Evolutionary conservation across 30 jellyfish, hydroid and myxozoan species (phyloP), one percentile per base, ranked within the genome.

Genomic region (Aurelia coerulea): DNA sequence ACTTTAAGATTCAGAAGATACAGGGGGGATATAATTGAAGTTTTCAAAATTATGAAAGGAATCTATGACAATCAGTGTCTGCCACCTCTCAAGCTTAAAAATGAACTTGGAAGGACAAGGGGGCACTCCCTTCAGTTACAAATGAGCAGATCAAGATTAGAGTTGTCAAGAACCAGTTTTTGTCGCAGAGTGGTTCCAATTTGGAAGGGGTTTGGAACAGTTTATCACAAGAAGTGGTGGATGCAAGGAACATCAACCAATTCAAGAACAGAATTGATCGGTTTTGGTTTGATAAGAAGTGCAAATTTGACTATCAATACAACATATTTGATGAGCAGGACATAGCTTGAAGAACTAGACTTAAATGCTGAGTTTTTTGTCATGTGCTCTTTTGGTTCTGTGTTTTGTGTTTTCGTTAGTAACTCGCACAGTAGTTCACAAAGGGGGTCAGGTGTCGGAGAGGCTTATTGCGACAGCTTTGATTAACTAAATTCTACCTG

Each of bases 11-110:
- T 19, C 76, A 50, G 91, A 39, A 62, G 83, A 63, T 32, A 52
- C 12, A 62, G 90, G 51, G 77, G 85, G 11, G 90, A 86, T 59
- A 64, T 78, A 83, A 80, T 88, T 41, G 90, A 68, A 58, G 51
- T 52, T n/a, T 88, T 4, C 46, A 88, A 88, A 77, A 35, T 59
- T 33, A 68, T 51, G 63, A 53, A 75, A 33, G 77, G 76, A 15
- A 23, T n/a, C 49, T 75, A 62, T 59, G 69, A 86, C 54, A 4
- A 10, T 1, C 53, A 39, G 51, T 39, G 51, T 39, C 51, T 39
- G 51, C 35, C 35, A 72, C 13, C 2, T 35, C 51, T 39, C 51
- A 39, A 39, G 51, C 51, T 39, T 6, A 39, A 39, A 37, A 39
- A 39, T 39, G 65, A 71, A 17, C 65, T 71, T 33, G 81, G 81